Evolutionary conservation across 2,113 vertebrate species (phyloP).

Genomic region (Sardina pilchardus): DNA sequence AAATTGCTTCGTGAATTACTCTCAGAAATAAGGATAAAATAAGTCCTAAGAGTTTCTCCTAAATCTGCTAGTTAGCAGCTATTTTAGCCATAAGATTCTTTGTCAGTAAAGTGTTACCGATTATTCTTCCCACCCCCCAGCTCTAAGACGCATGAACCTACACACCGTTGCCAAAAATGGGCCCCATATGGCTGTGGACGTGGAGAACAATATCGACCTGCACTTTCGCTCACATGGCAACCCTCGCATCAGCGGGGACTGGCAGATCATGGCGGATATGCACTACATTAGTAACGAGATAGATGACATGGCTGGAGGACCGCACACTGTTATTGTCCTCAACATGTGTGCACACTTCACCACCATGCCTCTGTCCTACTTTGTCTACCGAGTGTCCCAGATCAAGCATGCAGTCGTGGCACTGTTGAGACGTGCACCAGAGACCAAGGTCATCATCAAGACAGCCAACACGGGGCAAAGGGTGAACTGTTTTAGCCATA

Average conservation of each 20-base stretch:
- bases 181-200: conserved; percentile 30
- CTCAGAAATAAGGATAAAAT: too few species aligned
- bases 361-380: conserved; percentile 33
- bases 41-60: too few species aligned
- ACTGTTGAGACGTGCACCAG: conserved; percentile 43
- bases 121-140: too few species aligned
- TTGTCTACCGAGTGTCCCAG: not conserved
- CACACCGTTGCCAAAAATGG: conserved; percentile 38
- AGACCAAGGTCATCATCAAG: conserved; percentile 47
- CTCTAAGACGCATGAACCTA: conserved; percentile 39
- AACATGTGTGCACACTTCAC: conserved; percentile 53
- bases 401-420: not conserved
- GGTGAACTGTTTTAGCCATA: not conserved
- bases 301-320: conserved; percentile 40
- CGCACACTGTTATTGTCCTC: conserved; percentile 38
- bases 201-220: conserved; percentile 27
- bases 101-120: too few species aligned
- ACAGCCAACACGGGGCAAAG: conserved; percentile 44
- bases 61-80: too few species aligned
- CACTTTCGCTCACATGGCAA: conserved; percentile 43
- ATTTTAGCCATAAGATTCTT: too few species aligned
- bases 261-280: conserved; percentile 17
- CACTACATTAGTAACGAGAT: conserved; percentile 47
- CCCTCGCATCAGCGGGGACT: conserved; percentile 27
- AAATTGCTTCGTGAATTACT: too few species aligned